A percentile compares a stretch with the other conserved stretches of the same genome.
Conservation (phyloP, 2,113 vertebrate genomes). For the Python bivittatus region DNA sequence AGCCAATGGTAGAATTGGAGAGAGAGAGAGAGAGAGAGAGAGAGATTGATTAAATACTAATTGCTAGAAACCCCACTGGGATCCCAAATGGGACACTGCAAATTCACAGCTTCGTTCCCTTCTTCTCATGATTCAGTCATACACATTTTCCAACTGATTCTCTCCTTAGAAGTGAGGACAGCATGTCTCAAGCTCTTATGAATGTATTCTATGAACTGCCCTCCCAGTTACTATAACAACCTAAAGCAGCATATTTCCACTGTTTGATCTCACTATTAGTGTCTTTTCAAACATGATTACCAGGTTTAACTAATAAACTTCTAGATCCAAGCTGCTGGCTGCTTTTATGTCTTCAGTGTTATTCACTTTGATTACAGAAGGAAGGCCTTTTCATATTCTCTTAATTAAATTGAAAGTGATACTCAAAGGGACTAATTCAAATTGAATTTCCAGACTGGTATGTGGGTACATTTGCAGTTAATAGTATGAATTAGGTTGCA, state of each 20-base stretch:
- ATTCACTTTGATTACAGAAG: neutral
- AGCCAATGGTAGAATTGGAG: neutral
- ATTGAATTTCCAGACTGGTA: neutral
- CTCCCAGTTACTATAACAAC: slow-evolving; percentile 18
- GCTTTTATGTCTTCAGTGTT: neutral
- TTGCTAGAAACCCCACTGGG: neutral
- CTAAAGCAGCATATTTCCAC: slow-evolving; percentile 12
- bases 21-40: neutral
- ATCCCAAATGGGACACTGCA: neutral
- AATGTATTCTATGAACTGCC: neutral
- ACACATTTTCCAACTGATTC: neutral
- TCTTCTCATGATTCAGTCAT: neutral
- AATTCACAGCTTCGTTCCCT: no score
- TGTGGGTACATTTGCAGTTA: neutral
- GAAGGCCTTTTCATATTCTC: neutral
- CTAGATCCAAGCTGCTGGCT: slow-evolving; percentile 1
- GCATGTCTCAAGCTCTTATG: neutral
- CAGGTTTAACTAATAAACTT: slow-evolving; percentile 5
- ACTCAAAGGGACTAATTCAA: neutral
- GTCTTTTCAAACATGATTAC: slow-evolving; percentile 22
- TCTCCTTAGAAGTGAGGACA: neutral
- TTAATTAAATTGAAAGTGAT: slow-evolving; percentile 9
- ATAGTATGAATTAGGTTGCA: neutral
- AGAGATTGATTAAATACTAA: neutral
- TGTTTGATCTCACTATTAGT: slow-evolving; percentile 18